Conservation (phyloP, 37 sponge, comb jelly and placozoan species). For the Diacarnus erythraeanus region DNA sequence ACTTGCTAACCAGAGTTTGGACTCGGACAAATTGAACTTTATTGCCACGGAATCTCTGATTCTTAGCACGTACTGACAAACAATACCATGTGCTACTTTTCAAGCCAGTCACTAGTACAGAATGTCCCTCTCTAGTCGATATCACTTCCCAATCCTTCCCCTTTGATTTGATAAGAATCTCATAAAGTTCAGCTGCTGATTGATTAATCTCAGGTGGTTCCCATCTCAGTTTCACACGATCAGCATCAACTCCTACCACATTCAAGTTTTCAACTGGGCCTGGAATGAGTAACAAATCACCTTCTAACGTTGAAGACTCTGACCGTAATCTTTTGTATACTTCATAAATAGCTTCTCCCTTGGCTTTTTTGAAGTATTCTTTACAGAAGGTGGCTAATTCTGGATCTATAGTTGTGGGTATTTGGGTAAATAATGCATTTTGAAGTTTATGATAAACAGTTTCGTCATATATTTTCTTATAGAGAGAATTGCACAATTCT, state of each 20-base stretch:
- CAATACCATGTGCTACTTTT: not conserved
- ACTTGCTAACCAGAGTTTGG: not conserved
- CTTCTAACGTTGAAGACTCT: not conserved
- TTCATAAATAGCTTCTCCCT: constrained; percentile 2
- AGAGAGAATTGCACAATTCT: constrained; percentile 1
- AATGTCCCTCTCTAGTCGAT: not conserved
- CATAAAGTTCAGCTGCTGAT: constrained; percentile 3
- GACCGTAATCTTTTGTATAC: not conserved
- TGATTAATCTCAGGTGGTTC: not conserved
- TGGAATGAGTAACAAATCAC: not conserved
- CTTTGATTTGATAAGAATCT: not conserved
- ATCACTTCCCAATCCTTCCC: not conserved
- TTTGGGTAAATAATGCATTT: not conserved
- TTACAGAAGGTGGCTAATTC: not conserved
- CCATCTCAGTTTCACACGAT: constrained; percentile 19
- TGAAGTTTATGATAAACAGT: not conserved
- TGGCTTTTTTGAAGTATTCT: not conserved
- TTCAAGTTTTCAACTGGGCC: constrained; percentile 3
- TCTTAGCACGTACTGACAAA: not conserved
- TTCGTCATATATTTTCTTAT: not conserved
- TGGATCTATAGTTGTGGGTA: not conserved
- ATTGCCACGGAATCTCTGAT: not conserved
- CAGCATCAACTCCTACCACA: constrained; percentile 5
- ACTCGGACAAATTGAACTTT: not conserved
- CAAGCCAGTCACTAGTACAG: not conserved